Evolutionary conservation across 2,113 vertebrate species (phyloP).

Genomic region (Corythaeola cristata): DNA sequence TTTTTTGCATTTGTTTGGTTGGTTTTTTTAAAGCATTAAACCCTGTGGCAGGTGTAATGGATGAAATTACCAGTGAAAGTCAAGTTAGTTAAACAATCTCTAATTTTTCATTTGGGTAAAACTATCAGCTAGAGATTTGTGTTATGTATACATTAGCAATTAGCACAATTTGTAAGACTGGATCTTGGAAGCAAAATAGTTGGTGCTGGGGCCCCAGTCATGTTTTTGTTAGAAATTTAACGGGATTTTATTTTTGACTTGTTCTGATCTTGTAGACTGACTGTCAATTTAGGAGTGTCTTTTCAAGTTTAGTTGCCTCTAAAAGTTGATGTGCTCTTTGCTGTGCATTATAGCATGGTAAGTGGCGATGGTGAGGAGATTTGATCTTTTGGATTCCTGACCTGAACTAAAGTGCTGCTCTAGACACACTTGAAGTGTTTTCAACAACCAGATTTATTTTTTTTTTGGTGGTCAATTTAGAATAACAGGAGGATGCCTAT

Average conservation of each 20-base stretch:
- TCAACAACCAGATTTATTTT: not conserved
- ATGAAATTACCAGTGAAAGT: not conserved
- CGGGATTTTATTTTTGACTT: not conserved
- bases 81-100: not conserved
- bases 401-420: not conserved
- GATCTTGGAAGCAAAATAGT: not conserved
- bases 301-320: not conserved
- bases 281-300: not conserved
- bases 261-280: not conserved
- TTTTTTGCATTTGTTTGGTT: too few relatives aligned
- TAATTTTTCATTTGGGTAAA: not conserved
- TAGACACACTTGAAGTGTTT: not conserved
- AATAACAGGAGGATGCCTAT: not conserved
- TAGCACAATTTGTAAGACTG: not conserved
- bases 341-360: not conserved
- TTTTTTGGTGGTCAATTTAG: not conserved
- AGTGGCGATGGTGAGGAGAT: not conserved
- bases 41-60: not conserved
- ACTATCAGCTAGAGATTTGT: not conserved
- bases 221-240: not conserved
- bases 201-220: not conserved
- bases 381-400: not conserved
- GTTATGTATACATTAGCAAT: not conserved
- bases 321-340: not conserved
- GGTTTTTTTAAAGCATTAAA: not conserved